Conservation (phyloP, 2,888 invertebrate species). For the Ichneumoninae sp. region DNA sequence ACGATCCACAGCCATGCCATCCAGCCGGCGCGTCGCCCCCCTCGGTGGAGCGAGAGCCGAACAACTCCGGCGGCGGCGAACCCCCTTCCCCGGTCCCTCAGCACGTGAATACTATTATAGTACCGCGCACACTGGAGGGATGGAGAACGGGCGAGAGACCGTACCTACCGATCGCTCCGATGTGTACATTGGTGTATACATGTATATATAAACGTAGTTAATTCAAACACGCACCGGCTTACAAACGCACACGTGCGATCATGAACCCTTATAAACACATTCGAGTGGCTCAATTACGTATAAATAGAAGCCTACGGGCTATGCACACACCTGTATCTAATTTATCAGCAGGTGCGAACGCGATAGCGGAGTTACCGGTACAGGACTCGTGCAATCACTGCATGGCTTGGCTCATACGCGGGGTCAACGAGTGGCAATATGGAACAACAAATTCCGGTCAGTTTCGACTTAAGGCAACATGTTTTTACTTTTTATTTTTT, state of each 20-base stretch:
- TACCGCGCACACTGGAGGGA: constrained; percentile 2
- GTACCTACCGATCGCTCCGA: constrained; percentile 54
- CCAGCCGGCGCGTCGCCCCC: constrained; percentile 65
- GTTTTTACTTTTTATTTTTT: background rate
- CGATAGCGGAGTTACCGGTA: background rate
- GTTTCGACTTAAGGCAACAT: background rate
- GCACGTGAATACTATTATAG: constrained; percentile 34
- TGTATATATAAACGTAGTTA: constrained; percentile 50
- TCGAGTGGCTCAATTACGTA: constrained; percentile 34
- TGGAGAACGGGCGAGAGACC: constrained; percentile 23
- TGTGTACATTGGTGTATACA: constrained; percentile 72
- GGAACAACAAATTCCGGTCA: background rate
- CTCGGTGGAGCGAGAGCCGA: constrained; percentile 44
- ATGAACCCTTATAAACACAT: constrained; percentile 32
- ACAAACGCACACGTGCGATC: constrained; percentile 45
- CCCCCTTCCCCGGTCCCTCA: constrained; percentile 44
- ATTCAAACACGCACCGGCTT: constrained; percentile 49
- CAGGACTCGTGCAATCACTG: background rate
- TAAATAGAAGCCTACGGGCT: constrained; percentile 11
- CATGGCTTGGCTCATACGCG: background rate
- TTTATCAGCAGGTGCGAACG: constrained; percentile 37
- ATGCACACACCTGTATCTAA: constrained; percentile 28
- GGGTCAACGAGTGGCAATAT: background rate
- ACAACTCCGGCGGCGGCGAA: constrained; percentile 43
- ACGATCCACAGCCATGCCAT: constrained; percentile 74